Percentiles rank a stretch among this genome's conserved stretches.
phyloP scores from a whole-genome alignment of 1,140 invertebrate species.

The Sitodiplosis mosellana region DNA sequence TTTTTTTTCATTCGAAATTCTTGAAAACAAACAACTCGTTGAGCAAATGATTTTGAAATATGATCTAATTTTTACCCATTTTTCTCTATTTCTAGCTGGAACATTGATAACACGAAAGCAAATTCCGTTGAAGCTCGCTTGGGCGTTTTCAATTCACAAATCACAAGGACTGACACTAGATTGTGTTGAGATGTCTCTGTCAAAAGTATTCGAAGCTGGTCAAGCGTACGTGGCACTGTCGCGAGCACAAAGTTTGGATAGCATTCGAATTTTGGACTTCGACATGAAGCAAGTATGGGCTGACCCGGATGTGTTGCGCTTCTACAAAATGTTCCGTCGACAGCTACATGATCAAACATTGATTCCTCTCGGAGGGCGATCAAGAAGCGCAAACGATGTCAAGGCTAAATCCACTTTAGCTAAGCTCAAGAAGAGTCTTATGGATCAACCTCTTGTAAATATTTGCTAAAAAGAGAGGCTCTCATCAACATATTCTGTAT shows the following conservation, averaged over 20 bases:
- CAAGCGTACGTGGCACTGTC: slow-evolving; percentile 93
- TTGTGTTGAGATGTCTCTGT: slow-evolving; percentile 85
- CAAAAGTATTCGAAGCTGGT: slow-evolving; percentile 80
- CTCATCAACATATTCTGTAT: too few species aligned
- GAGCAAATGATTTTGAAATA: too few species aligned
- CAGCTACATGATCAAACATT: slow-evolving; percentile 40
- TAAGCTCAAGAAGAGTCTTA: slow-evolving; percentile 21
- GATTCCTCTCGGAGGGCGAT: slow-evolving; percentile 41
- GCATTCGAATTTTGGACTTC: slow-evolving; percentile 76
- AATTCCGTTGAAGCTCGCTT: slow-evolving; percentile 78
- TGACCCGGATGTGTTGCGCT: slow-evolving; percentile 65
- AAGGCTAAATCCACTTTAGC: slow-evolving; percentile 5
- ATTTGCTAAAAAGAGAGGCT: slow-evolving; percentile 15
- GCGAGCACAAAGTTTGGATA: slow-evolving; percentile 68
- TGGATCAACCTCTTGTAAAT: slow-evolving; percentile 21
- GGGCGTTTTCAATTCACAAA: slow-evolving; percentile 96
- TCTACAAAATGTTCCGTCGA: slow-evolving; percentile 54
- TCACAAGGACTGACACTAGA: slow-evolving; percentile 88
- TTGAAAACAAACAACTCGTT: too few species aligned
- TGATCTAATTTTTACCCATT: too few species aligned
- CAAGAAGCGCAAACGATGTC: slow-evolving; percentile 10
- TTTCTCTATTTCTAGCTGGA: slow-evolving; percentile 24
- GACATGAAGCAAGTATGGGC: slow-evolving; percentile 72
- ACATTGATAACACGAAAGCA: slow-evolving; percentile 41
- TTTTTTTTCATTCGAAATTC: too few species aligned